phyloP scores from a whole-genome alignment of 2,113 vertebrate genomes.

The Trogon melanurus region DNA sequence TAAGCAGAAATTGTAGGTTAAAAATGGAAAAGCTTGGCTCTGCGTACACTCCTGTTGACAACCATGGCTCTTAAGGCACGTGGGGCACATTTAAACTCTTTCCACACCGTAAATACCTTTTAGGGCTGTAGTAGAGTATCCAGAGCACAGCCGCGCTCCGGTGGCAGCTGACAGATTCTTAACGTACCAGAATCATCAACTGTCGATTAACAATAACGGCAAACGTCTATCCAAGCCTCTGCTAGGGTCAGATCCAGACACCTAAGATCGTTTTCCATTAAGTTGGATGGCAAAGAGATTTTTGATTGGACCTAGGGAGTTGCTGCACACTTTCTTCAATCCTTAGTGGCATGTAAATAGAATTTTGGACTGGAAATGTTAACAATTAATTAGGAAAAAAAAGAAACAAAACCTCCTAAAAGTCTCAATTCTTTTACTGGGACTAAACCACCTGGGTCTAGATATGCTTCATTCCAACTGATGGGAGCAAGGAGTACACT shows the following conservation, averaged over 20 bases:
- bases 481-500: neutral
- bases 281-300: constrained; percentile 6
- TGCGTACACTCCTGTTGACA: neutral
- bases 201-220: neutral
- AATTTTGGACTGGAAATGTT: neutral
- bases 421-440: neutral
- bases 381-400: neutral
- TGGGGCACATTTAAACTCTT: neutral
- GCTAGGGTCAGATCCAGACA: neutral
- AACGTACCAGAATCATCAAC: neutral
- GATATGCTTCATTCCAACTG: neutral
- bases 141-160: neutral
- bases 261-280: neutral
- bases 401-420: neutral
- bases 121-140: neutral
- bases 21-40: neutral
- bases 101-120: neutral
- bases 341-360: neutral
- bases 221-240: neutral
- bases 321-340: neutral
- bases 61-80: neutral
- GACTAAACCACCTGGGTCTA: neutral
- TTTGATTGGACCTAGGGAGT: neutral
- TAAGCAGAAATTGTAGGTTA: neutral
- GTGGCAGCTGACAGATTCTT: neutral